phyloP scores from a whole-genome alignment of 2,797 vertebrate species.

The Tapera naevia region DNA sequence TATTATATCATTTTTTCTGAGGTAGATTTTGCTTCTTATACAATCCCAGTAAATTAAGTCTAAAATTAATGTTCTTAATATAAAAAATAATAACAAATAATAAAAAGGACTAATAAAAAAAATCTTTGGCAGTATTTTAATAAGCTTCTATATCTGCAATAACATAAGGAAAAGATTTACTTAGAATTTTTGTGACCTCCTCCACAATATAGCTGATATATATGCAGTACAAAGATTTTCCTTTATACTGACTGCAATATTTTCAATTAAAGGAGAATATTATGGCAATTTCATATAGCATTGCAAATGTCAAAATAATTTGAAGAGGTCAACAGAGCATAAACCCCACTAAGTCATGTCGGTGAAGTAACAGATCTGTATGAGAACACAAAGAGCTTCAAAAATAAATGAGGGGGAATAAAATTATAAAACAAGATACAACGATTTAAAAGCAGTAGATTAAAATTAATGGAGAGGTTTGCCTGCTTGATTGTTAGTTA shows the following conservation, averaged over 20 bases:
- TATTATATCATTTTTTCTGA: neutral
- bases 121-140: neutral
- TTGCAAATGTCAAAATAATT: conserved; percentile 6
- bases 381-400: neutral
- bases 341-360: neutral
- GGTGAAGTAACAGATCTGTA: neutral
- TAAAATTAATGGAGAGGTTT: neutral
- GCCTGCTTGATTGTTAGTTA: neutral
- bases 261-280: neutral
- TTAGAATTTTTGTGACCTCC: neutral
- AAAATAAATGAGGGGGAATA: neutral
- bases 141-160: neutral
- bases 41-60: neutral
- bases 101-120: neutral
- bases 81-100: neutral
- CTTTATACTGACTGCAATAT: neutral
- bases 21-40: neutral
- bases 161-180: neutral
- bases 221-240: neutral
- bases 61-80: neutral
- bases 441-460: neutral
- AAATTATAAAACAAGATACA: neutral
- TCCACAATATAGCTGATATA: neutral
- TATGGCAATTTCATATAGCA: neutral
- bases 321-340: neutral